These are phyloP conservation scores for Lepidothrix coronata DNA, from an alignment of 2,113 vertebrate species.

Conservation along the genomic window DNA sequence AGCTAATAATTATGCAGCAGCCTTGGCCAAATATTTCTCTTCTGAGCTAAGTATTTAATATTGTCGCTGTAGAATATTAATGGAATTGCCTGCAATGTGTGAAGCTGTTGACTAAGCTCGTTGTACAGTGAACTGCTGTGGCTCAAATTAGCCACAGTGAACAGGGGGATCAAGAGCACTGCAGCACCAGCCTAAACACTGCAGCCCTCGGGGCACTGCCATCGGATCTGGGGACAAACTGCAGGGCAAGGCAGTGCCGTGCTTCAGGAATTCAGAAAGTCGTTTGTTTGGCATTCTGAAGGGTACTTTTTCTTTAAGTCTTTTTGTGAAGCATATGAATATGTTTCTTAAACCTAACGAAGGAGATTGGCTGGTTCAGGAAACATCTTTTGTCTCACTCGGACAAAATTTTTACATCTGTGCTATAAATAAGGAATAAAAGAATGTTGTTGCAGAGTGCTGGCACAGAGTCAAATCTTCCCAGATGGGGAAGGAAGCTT, in stretches of 20 bases:
- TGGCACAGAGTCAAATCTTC: constrained; percentile 44
- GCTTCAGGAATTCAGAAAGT: background rate
- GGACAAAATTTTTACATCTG: background rate
- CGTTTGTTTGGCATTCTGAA: background rate
- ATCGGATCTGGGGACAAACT: background rate
- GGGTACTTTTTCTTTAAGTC: background rate
- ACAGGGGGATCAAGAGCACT: background rate
- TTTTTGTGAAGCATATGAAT: background rate
- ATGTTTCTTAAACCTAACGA: background rate
- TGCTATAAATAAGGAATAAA: constrained; percentile 19
- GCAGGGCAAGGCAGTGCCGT: background rate
- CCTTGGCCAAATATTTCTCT: constrained; percentile 65
- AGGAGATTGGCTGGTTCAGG: background rate
- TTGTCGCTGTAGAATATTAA: constrained; percentile 50
- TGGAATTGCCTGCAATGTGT: constrained; percentile 38
- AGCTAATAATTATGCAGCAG: constrained; percentile 67
- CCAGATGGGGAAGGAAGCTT: constrained; percentile 51
- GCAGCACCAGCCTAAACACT: background rate
- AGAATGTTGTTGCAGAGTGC: constrained; percentile 34
- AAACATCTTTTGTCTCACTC: background rate
- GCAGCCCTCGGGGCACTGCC: background rate
- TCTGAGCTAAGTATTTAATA: constrained; percentile 59
- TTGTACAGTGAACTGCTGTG: constrained; percentile 45
- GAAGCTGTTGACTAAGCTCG: constrained; percentile 63
- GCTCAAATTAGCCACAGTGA: constrained; percentile 46